phyloP scores from a whole-genome alignment of 2,797 vertebrate species.

The Malurus splendens region DNA sequence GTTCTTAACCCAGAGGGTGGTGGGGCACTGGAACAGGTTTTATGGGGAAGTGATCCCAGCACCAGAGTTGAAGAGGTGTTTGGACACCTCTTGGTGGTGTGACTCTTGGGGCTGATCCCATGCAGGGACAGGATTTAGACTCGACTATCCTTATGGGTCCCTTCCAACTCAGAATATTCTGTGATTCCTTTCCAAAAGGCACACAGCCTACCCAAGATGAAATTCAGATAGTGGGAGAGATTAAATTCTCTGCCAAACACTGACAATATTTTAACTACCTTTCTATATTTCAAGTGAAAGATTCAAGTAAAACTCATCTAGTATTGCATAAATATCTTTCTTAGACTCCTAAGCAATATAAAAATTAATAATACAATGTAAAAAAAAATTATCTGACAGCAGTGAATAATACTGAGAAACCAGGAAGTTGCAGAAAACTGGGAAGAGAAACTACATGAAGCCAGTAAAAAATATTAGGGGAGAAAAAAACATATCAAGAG shows the following conservation, averaged over 20 bases:
- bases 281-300: background rate
- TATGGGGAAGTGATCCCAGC: background rate
- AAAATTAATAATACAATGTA: background rate
- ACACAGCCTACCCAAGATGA: background rate
- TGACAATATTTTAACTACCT: background rate
- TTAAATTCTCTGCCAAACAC: background rate
- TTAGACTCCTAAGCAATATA: background rate
- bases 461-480: background rate
- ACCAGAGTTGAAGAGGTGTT: background rate
- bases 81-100: background rate
- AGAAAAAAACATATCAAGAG: background rate
- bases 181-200: background rate
- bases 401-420: background rate
- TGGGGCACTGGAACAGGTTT: background rate
- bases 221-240: background rate
- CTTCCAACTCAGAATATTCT: background rate
- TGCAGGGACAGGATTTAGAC: background rate
- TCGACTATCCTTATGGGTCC: fast-evolving
- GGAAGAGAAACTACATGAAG: background rate
- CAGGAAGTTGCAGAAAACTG: background rate
- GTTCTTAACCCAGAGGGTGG: background rate
- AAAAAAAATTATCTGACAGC: background rate
- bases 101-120: background rate
- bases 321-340: background rate
- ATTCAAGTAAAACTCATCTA: background rate